These are phyloP conservation scores for Pteropus alecto DNA, from an alignment of 2,113 vertebrate species.

Conservation along the genomic window DNA sequence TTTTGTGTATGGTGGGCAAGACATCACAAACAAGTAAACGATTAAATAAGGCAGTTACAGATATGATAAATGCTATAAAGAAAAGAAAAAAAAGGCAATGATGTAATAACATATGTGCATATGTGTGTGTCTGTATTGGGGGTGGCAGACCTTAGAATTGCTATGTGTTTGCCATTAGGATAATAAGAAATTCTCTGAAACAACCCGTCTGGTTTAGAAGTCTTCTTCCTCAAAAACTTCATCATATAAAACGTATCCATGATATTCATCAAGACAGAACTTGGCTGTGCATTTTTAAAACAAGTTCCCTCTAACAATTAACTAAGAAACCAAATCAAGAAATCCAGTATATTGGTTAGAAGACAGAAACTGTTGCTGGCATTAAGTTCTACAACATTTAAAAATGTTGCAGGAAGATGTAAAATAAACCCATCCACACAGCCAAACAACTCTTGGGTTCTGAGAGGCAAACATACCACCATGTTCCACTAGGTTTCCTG, in stretches of 20 bases:
- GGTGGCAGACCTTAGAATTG: neutral
- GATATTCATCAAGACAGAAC: neutral
- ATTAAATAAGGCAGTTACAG: neutral
- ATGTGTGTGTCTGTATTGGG: neutral
- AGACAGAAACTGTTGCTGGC: neutral
- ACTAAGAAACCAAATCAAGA: slow-evolving; percentile 13
- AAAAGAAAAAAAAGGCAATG: neutral
- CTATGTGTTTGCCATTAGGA: neutral
- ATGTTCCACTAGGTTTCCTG: neutral
- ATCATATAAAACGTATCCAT: neutral
- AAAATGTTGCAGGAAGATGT: neutral
- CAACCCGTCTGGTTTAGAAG: neutral
- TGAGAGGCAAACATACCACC: neutral
- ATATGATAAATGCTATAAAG: neutral
- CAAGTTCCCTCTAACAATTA: neutral
- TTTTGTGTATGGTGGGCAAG: neutral
- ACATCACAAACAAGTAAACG: neutral
- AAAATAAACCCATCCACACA: neutral
- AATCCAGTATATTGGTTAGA: neutral
- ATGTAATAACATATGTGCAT: neutral
- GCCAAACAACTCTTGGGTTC: neutral
- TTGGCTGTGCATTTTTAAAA: neutral
- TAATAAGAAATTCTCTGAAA: neutral
- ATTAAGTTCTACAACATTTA: neutral
- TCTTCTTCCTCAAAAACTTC: neutral